phyloP scores from a whole-genome alignment of 2,113 vertebrate species.

The Shinisaurus crocodilurus region DNA sequence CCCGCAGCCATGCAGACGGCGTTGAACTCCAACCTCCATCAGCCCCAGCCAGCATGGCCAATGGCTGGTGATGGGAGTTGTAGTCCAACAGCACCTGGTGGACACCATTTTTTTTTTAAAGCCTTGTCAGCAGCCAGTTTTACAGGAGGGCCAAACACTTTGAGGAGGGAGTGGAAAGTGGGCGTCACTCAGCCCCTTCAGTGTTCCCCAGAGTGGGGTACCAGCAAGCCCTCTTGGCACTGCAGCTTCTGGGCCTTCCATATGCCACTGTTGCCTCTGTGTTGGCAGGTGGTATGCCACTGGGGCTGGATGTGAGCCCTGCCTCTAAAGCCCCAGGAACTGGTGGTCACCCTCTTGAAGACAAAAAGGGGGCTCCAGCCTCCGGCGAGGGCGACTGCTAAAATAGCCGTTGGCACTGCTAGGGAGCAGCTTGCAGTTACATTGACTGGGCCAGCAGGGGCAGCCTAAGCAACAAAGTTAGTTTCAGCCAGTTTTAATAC shows the following conservation, averaged over 20 bases:
- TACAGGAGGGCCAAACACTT: not conserved
- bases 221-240: not conserved
- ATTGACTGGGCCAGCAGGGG: not conserved
- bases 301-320: no score
- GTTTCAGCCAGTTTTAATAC: not conserved
- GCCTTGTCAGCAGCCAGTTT: not conserved
- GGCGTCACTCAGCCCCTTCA: not conserved
- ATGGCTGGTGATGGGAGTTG: no score
- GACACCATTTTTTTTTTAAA: not conserved
- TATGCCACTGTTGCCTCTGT: no score
- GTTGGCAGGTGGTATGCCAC: not conserved
- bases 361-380: not conserved
- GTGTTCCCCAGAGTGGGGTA: no score
- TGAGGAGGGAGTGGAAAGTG: not conserved
- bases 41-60: no score
- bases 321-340: no score
- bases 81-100: no score
- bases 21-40: no score
- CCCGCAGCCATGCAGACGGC: no score
- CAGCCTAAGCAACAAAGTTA: accelerated
- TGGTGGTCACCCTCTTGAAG: not conserved
- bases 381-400: not conserved
- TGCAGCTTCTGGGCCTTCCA: no score
- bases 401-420: not conserved
- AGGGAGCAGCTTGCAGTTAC: not conserved